Percentiles rank a stretch among this genome's conserved stretches.
Conservation (phyloP, 2,888 invertebrate species). For the Drosophila anomalata region DNA sequence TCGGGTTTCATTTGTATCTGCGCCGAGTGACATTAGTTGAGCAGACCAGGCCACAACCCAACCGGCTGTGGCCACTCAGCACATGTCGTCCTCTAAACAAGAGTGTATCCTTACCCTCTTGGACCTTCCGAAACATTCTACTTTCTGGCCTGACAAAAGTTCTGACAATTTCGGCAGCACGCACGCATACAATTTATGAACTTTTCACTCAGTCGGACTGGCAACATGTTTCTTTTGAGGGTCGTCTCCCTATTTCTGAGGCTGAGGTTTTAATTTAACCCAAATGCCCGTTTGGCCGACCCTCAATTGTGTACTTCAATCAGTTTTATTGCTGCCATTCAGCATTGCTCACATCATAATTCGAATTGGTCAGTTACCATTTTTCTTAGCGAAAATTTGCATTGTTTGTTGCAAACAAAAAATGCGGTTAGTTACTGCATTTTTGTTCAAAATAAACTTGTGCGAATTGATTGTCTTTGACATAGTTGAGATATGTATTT, state of each 20-base stretch:
- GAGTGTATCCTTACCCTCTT: constrained; percentile 25
- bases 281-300: constrained; percentile 25
- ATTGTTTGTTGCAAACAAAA: constrained; percentile 1
- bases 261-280: constrained; percentile 44
- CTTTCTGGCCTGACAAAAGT: constrained; percentile 44
- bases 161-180: constrained; percentile 42
- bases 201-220: constrained; percentile 33
- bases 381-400: background rate
- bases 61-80: constrained; percentile 31
- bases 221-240: constrained; percentile 25
- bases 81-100: constrained; percentile 45
- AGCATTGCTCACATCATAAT: constrained; percentile 39
- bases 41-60: constrained; percentile 29
- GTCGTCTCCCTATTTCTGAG: constrained; percentile 1
- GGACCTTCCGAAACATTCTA: background rate
- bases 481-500: background rate
- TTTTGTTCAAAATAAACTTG: constrained; percentile 1
- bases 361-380: constrained; percentile 14
- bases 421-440: constrained; percentile 20
- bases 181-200: constrained; percentile 52
- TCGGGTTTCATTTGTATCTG: constrained; percentile 10
- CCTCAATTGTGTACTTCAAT: constrained; percentile 25
- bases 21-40: constrained; percentile 45
- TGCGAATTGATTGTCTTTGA: background rate
- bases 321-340: constrained; percentile 25